These are phyloP conservation scores for Cyclina sinensis DNA, from an alignment of 1,140 invertebrate genomes.

Conservation along the genomic window DNA sequence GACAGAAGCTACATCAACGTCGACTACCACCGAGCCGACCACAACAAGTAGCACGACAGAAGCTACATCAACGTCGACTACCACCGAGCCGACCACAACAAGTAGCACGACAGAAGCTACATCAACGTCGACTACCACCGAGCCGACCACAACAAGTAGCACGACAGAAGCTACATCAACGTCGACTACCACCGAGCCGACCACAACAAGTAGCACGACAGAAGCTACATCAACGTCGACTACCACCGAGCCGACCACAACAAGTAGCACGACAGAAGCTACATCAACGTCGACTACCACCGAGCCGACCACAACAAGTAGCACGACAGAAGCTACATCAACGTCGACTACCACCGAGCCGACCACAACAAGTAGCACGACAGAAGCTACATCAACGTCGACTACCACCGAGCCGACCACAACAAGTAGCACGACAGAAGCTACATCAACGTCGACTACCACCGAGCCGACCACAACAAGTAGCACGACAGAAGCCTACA, in stretches of 20 bases:
- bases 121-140: neutral
- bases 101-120: conserved; percentile 42
- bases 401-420: neutral
- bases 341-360: neutral
- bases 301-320: neutral
- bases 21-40: neutral
- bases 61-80: neutral
- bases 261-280: neutral
- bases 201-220: neutral
- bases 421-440: neutral
- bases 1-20: neutral
- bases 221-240: neutral
- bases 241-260: neutral
- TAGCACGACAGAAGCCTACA: neutral
- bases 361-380: neutral
- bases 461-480: neutral
- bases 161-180: conserved; percentile 11
- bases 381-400: neutral
- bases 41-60: neutral
- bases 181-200: conserved; percentile 19
- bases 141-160: neutral
- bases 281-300: neutral
- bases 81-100: neutral
- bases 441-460: neutral
- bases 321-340: neutral